Percentiles rank a stretch among this genome's conserved stretches.
phyloP scores from a whole-genome alignment of 2,888 invertebrate genomes.

The Blera fallax region DNA sequence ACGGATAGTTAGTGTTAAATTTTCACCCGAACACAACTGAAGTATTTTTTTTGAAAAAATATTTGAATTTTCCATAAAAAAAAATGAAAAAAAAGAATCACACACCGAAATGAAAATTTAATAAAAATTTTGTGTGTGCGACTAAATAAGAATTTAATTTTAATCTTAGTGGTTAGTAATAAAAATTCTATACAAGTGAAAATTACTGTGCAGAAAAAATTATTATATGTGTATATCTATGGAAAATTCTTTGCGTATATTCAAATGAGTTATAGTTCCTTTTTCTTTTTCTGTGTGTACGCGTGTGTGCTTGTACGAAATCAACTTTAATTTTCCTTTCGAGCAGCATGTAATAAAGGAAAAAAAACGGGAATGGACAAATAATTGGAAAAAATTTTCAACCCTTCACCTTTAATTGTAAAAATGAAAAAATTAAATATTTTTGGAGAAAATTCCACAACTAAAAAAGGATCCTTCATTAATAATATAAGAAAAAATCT shows the following conservation, averaged over 20 bases:
- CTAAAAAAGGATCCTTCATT: not conserved
- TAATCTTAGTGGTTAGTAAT: not conserved
- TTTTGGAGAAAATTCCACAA: not conserved
- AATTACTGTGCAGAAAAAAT: conserved; percentile 50
- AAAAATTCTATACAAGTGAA: conserved; percentile 23
- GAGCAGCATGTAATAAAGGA: not conserved
- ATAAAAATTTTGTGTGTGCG: conserved; percentile 4
- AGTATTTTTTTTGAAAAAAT: conserved; percentile 29
- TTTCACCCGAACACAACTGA: conserved; percentile 37
- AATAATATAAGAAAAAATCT: not conserved
- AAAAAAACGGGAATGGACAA: not conserved
- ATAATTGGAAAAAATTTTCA: not conserved
- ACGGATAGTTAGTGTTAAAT: conserved; percentile 45
- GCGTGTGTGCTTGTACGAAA: conserved; percentile 15
- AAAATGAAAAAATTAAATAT: not conserved
- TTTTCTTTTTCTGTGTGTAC: not conserved
- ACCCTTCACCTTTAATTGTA: not conserved
- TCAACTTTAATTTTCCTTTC: not conserved
- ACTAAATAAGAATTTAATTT: conserved; percentile 2
- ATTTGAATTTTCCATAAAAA: conserved; percentile 1
- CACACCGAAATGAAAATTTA: not conserved
- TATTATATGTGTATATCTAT: conserved; percentile 43
- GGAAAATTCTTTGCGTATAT: conserved; percentile 40
- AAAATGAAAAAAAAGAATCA: conserved; percentile 1
- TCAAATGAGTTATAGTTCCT: conserved; percentile 31